Base-by-base conservation (phyloP, 1,140 invertebrate genomes). In the Philotrypesis tridentata region DNA sequence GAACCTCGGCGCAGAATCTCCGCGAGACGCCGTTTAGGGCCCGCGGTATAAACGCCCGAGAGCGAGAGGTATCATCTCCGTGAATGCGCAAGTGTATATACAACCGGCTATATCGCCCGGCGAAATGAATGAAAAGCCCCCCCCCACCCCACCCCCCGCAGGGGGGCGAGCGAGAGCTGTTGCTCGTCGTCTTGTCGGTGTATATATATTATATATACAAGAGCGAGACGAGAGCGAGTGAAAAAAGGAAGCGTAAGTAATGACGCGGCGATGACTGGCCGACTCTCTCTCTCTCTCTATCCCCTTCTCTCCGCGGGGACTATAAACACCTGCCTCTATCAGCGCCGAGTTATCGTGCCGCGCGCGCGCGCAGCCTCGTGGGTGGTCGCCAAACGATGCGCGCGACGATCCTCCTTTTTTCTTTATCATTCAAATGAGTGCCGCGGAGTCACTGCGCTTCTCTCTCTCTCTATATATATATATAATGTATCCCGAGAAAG, bases 191-290 rank as follows among this genome's bases (percentile, higher is more conserved):
- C n/a, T n/a, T n/a, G 79, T 74, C 70, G 61, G 72, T 11, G 14
- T 73, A n/a, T n/a, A n/a, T n/a, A n/a, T n/a, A n/a, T n/a, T n/a
- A n/a, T n/a, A n/a, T n/a, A n/a, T n/a, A n/a, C n/a, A n/a, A n/a
- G n/a, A n/a, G n/a, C n/a, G n/a, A n/a, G n/a, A n/a, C n/a, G n/a
- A n/a, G n/a, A n/a, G n/a, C n/a, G n/a, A n/a, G n/a, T n/a, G n/a
- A n/a, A n/a, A 74, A 67, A 33, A 73, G 21, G 61, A 74, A 70
- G 55, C 82, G 84, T 90, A 89, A 91, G 87, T 92, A 90, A 92
- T 92, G 91, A 91, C 89, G 84, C 84, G 81, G 83, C 86, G 88
- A 91, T 91, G 90, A 91, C 91, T 91, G 86, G 89, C 63, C 84
- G 63, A 25, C 31, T 21, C 17, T 55, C 29, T 67, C 4, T 27